Base-by-base conservation (phyloP, 2,113 vertebrate genomes). In the Paracanthobrama guichenoti region DNA sequence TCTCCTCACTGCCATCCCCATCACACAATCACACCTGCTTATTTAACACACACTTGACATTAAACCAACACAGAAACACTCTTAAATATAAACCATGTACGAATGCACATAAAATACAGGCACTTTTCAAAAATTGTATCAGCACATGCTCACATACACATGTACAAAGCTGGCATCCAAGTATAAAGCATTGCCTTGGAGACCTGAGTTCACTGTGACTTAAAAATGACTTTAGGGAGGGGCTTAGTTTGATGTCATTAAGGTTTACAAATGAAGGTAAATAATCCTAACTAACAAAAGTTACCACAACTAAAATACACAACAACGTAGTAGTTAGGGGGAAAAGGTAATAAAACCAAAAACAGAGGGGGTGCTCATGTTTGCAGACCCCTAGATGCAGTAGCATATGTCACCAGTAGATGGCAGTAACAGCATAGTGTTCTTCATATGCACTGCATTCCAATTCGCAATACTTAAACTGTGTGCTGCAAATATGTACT, bases 141-240 rank as follows among this genome's bases (percentile, higher is more conserved):
- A 67, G 42, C 78, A 39, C 71, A 83, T 20, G 26, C 31, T 59
- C 42, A 72, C 62, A 55, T 24, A 66, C 35, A 35, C 48, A 80
- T 44, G 24, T 39, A 79, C 16, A 60, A 35, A 85, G 55, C 80
- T 77, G 59, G 91, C 75, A 81, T 57, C 76, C 84, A 89, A 92
- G 86, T 92, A 90, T 85, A 53, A 88, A 81, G 44, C 50, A 72
- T 86, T 79, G 26, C 90, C 88, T 88, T 91, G 85, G 95, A 97
- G 96, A 96, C 96, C 95, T 93, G 92, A 93, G 95, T 96, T 96
- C 96, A 97, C 96, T 97, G 96, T 97, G 96, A 96, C 93, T 91
- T 91, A 90, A 91, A 89, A 64, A 86, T 74, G 82, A 87, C 86
- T 91, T 73, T 72, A 53, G 76, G 71, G 26, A 53, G 55, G 73